phyloP scores from a whole-genome alignment of 2,113 vertebrate genomes.

The Gymnarchus niloticus region DNA sequence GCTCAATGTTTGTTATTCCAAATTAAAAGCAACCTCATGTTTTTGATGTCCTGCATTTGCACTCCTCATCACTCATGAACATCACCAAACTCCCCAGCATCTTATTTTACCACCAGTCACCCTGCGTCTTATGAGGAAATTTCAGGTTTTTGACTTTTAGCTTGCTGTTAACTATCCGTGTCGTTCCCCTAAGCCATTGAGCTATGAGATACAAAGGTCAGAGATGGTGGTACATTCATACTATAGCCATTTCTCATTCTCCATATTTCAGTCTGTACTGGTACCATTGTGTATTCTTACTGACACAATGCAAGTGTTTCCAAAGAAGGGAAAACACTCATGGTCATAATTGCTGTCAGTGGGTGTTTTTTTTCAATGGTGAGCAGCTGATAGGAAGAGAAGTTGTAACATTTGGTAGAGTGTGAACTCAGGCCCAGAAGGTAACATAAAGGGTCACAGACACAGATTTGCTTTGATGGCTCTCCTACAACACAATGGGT shows the following conservation, averaged over 20 bases:
- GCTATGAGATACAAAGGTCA: neutral
- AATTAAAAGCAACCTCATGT: too few relatives aligned
- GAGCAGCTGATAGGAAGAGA: neutral
- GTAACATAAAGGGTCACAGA: neutral
- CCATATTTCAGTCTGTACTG: neutral
- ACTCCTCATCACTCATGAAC: neutral
- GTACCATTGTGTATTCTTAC: constrained; percentile 2
- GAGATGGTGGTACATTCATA: neutral
- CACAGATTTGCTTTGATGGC: neutral
- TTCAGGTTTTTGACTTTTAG: neutral
- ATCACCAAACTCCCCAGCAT: neutral
- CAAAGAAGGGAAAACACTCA: constrained; percentile 4
- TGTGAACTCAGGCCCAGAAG: neutral
- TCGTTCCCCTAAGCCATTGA: neutral
- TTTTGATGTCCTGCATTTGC: neutral
- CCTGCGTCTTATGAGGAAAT: too few relatives aligned
- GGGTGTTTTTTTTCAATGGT: neutral
- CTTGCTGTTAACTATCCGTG: neutral
- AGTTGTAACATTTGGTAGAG: neutral
- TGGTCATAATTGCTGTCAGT: neutral
- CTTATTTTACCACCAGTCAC: neutral
- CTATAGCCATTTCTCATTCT: neutral
- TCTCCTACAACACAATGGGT: neutral
- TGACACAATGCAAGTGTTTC: neutral
- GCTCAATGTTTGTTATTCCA: neutral